These are phyloP conservation scores for Leguminivora glycinivorella DNA, from an alignment of 1,140 invertebrate genomes.

Conservation along the genomic window DNA sequence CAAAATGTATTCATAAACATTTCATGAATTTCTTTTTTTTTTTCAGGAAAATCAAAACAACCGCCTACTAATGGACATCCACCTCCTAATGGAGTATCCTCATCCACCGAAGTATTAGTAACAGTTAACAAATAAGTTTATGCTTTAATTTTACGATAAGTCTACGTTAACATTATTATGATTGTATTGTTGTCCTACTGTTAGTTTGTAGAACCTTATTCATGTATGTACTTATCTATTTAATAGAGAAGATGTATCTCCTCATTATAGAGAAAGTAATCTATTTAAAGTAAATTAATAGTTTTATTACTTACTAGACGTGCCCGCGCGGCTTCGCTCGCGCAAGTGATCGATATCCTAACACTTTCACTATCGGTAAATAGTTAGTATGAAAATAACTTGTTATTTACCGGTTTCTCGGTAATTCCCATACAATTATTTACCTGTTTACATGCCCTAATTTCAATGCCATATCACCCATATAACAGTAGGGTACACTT, in stretches of 20 bases:
- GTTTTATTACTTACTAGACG: background rate
- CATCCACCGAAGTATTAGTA: slow-evolving; percentile 3
- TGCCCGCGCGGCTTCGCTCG: no score
- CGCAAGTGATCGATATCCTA: no score
- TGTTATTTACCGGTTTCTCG: no score
- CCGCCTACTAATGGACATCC: background rate
- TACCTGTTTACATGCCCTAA: no score
- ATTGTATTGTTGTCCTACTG: background rate
- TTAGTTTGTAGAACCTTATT: no score
- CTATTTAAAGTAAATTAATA: background rate
- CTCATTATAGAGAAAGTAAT: background rate
- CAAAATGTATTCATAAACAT: background rate
- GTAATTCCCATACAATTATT: no score
- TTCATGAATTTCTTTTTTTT: background rate
- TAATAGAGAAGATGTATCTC: no score
- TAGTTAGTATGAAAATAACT: no score
- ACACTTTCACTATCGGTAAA: no score
- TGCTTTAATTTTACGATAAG: background rate
- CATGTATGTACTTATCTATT: no score
- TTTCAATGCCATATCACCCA: no score
- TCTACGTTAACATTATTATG: background rate
- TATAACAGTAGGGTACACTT: no score
- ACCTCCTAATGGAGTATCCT: background rate
- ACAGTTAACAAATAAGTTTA: background rate
- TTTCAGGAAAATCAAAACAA: background rate